These are phyloP conservation scores for Pangasius larnaudii DNA, from an alignment of 2,797 vertebrate species.

Conservation along the genomic window DNA sequence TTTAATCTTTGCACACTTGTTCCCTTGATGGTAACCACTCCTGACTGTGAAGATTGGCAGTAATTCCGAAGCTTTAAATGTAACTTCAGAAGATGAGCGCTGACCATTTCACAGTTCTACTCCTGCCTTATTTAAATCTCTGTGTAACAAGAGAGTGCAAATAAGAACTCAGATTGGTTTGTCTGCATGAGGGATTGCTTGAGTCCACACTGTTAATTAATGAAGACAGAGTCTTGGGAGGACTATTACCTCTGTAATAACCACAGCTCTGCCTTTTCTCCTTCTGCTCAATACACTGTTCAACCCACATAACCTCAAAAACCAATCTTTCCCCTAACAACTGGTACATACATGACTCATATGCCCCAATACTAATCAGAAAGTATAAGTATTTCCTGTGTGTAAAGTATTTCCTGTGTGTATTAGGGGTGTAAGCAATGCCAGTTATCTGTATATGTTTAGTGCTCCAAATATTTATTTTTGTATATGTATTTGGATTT, in stretches of 20 bases:
- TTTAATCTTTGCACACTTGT: slow-evolving; percentile 6
- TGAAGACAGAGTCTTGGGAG: background rate
- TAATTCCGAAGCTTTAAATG: slow-evolving; percentile 16
- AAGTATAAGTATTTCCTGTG: background rate
- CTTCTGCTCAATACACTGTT: background rate
- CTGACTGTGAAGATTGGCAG: slow-evolving; percentile 1
- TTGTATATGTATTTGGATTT: background rate
- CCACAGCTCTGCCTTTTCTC: background rate
- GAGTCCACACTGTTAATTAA: slow-evolving; percentile 13
- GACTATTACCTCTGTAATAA: background rate
- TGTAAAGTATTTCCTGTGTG: background rate
- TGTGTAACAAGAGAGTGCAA: background rate
- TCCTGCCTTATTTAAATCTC: background rate
- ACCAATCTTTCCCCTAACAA: background rate
- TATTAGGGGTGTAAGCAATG: background rate
- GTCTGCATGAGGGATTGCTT: background rate
- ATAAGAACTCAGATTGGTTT: background rate
- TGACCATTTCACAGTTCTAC: slow-evolving; percentile 2
- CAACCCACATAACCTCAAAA: background rate
- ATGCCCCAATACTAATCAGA: background rate
- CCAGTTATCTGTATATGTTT: background rate
- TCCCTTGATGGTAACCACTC: background rate
- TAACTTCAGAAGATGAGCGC: slow-evolving; percentile 14
- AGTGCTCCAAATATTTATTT: background rate
- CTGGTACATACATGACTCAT: background rate